Base-by-base conservation (phyloP, 2,113 vertebrate species). In the Charadrius vociferus region DNA sequence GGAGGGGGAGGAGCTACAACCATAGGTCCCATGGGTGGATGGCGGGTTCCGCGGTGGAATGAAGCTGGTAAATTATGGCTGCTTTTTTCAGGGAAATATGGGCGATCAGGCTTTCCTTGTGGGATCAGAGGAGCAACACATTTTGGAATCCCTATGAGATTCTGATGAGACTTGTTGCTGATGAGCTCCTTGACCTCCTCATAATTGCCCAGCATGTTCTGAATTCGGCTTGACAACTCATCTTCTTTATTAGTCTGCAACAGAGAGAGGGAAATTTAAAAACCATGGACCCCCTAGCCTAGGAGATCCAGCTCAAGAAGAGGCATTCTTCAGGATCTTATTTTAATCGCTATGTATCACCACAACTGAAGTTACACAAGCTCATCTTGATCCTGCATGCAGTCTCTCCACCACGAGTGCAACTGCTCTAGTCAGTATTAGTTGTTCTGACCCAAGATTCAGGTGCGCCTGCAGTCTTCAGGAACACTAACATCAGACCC, bases 121-220 rank as follows among this genome's bases (percentile, higher is more conserved):
- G 97, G 37, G 58, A 98, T 71, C 88, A 65, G 80, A 75, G 95
- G 66, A 81, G 65, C 23, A 36, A 96, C 56, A 13, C 88, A 98
- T 62, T 93, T 95, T 20, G 98, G 96, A 91, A 98, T 81, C 85
- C 97, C 96, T 87, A 97, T 84, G 63, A 98, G 96, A 83, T 96
- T 87, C 84, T 98, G 97, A 85, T 98, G 88, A 56, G 94, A 96
- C 92, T 97, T 97, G 90, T 98, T 98, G 74, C 88, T 98, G 45
- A 98, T 97, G 39, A 99, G 86, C 41, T 98, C 98, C 94, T 98
- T 98, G 91, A 99, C 98, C 92, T 99, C 99, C 96, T 99, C 99
- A 18, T 99, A 99, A 98, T 98, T 98, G 73, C 99, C 99, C 97
- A 99, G 97, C 99, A 99, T 99, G 94, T 96, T 99, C 97, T 99